These are phyloP conservation scores for Oenanthe oenanthe DNA, from an alignment of 2,113 vertebrate species.

Conservation along the genomic window DNA sequence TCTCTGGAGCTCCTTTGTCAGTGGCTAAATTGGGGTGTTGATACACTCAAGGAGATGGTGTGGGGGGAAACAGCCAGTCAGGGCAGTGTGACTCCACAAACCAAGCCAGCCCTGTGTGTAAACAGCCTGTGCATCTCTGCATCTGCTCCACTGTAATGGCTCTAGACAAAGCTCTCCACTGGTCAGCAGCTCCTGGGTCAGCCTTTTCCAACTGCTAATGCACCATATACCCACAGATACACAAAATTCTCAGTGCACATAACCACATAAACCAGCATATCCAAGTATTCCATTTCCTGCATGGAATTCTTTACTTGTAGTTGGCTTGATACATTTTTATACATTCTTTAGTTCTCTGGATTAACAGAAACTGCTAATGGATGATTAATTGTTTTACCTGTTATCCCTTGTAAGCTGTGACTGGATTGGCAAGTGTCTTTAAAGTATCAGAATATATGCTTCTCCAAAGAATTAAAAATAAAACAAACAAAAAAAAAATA, in stretches of 20 bases:
- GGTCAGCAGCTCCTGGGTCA: background rate
- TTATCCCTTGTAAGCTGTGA: background rate
- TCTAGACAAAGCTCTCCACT: background rate
- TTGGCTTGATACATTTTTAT: background rate
- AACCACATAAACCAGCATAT: background rate
- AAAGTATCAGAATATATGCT: background rate
- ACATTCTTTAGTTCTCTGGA: background rate
- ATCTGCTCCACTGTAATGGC: background rate
- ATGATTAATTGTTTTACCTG: background rate
- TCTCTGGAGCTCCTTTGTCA: background rate
- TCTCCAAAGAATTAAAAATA: background rate
- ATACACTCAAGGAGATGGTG: rapidly evolving
- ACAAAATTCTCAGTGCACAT: background rate
- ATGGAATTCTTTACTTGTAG: background rate
- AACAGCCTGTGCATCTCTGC: background rate
- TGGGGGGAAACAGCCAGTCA: background rate
- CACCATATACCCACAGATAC: background rate
- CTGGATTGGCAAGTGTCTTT: background rate
- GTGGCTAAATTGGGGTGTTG: background rate
- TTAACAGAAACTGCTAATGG: background rate
- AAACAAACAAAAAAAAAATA: background rate
- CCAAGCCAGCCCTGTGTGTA: background rate
- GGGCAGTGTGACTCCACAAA: background rate
- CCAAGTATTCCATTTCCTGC: background rate
- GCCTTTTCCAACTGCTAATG: background rate